phyloP scores from a whole-genome alignment of 2,113 vertebrate species.

The Hydrochoerus hydrochaeris region DNA sequence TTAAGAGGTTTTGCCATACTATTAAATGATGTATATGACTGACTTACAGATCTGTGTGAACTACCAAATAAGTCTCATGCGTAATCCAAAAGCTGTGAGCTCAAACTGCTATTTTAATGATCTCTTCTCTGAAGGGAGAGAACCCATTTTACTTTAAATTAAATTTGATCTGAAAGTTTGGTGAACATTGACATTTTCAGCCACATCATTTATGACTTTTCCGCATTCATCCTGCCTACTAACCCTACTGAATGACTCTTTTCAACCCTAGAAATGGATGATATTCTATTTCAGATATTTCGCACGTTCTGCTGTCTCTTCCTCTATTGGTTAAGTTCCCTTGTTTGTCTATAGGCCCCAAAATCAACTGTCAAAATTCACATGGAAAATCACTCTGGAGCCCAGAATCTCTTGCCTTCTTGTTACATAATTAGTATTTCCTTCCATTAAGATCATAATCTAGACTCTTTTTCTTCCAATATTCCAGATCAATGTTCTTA shows the following conservation, averaged over 20 bases:
- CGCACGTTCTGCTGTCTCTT: neutral
- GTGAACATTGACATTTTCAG: neutral
- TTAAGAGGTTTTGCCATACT: neutral
- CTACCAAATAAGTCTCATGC: neutral
- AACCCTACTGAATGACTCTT: neutral
- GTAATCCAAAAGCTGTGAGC: neutral
- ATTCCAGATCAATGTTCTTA: neutral
- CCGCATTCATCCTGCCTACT: rapidly evolving
- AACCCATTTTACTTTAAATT: neutral
- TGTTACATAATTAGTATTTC: neutral
- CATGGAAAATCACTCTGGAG: neutral
- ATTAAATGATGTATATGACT: neutral
- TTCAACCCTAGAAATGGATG: neutral
- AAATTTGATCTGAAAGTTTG: neutral
- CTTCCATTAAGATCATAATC: neutral
- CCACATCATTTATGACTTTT: neutral
- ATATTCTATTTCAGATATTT: neutral
- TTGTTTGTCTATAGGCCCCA: neutral
- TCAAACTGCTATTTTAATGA: neutral
- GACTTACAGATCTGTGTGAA: neutral
- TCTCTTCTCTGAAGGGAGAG: neutral
- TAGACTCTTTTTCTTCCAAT: neutral
- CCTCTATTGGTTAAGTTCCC: neutral
- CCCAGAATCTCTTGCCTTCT: neutral
- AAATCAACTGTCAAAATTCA: neutral